These are phyloP conservation scores for Mnemiopsis leidyi DNA, from an alignment of 37 sponge, comb jelly and placozoan species.

Conservation along the genomic window DNA sequence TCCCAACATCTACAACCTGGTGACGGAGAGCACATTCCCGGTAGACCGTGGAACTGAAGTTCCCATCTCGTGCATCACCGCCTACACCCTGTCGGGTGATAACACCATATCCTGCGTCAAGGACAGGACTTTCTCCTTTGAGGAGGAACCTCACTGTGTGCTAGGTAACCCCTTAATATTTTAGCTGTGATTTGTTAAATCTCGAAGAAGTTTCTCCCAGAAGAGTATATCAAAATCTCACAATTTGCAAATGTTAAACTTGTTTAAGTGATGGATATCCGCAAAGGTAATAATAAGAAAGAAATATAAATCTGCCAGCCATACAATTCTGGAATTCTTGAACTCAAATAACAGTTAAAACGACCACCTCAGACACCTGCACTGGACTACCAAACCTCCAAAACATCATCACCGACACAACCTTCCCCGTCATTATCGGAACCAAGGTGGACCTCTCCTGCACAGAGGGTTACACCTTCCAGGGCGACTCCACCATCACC, in stretches of 20 bases:
- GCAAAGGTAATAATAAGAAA: no score
- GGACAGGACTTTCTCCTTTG: neutral
- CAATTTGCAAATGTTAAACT: no score
- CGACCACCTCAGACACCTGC: neutral
- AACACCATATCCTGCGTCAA: neutral
- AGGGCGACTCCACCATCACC: neutral
- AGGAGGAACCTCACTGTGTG: neutral
- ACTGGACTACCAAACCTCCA: neutral
- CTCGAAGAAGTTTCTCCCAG: no score
- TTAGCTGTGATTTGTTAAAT: neutral
- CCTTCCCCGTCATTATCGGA: constrained; percentile 8
- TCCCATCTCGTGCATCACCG: neutral
- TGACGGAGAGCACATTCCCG: neutral
- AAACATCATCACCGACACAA: neutral
- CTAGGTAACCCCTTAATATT: neutral
- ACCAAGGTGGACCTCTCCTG: neutral
- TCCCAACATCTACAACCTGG: neutral
- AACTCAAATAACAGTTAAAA: no score
- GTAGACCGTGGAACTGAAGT: neutral
- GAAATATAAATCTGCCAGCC: no score
- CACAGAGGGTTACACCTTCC: neutral
- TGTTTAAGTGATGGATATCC: no score
- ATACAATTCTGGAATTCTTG: no score
- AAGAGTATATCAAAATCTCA: no score
- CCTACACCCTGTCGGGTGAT: neutral